phyloP scores from a whole-genome alignment of 2,113 vertebrate species.

The Otus sunia region DNA sequence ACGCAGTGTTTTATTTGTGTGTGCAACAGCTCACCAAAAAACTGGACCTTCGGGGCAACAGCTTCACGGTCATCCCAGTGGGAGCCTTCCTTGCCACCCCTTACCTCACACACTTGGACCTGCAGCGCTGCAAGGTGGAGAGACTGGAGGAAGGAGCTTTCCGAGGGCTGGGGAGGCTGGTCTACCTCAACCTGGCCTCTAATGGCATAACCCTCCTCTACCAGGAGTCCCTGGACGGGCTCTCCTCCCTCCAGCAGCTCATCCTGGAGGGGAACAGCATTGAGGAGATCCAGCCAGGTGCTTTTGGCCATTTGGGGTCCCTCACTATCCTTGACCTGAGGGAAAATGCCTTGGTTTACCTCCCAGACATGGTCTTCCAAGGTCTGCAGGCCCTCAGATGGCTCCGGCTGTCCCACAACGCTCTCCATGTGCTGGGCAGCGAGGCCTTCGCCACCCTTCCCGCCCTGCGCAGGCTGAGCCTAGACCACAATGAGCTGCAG shows the following conservation, averaged over 20 bases:
- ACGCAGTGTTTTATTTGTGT: neutral
- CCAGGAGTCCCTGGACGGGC: constrained; percentile 91
- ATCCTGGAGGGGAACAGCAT: constrained; percentile 83
- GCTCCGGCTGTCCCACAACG: constrained; percentile 88
- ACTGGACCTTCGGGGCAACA: constrained; percentile 84
- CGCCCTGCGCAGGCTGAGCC: constrained; percentile 83
- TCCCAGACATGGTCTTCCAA: constrained; percentile 93
- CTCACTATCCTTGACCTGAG: constrained; percentile 86
- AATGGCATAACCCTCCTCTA: constrained; percentile 85
- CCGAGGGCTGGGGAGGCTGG: constrained; percentile 84
- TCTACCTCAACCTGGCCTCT: constrained; percentile 87
- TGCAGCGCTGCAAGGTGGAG: constrained; percentile 84
- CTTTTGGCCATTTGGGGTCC: constrained; percentile 86
- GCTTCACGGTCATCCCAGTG: constrained; percentile 71
- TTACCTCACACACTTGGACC: constrained; percentile 85
- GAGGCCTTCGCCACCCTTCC: constrained; percentile 90
- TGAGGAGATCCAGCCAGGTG: constrained; percentile 89
- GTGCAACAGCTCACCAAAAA: constrained; percentile 82
- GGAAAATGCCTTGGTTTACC: constrained; percentile 87
- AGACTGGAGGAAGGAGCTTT: constrained; percentile 90
- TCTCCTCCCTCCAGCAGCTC: constrained; percentile 86
- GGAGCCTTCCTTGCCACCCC: constrained; percentile 82
- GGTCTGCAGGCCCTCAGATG: constrained; percentile 86
- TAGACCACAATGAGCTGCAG: constrained; percentile 94
- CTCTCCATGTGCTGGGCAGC: constrained; percentile 84